Conservation (phyloP, 2,888 invertebrate species). For the Scaptomyza caliginosa region DNA sequence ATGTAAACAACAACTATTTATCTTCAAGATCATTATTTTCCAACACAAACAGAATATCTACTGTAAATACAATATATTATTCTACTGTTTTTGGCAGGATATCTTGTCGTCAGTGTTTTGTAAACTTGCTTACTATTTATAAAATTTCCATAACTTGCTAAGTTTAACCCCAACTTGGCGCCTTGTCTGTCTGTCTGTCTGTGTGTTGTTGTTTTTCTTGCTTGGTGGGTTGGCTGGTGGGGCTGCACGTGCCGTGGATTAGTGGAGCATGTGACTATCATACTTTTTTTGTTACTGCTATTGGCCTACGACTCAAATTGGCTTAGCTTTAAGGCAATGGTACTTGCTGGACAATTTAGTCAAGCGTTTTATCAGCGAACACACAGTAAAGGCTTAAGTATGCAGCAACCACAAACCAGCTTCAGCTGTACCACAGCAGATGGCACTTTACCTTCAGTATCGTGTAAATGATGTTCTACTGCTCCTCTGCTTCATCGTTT, state of each 20-base stretch:
- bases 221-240: conserved; percentile 3
- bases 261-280: conserved; percentile 37
- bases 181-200: conserved; percentile 20
- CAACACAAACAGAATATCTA: too few species aligned
- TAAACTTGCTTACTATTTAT: conserved; percentile 5
- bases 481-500: background rate
- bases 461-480: background rate
- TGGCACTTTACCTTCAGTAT: conserved; percentile 1
- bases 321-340: conserved; percentile 11
- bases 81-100: conserved; percentile 2
- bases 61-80: too few species aligned
- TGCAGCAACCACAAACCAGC: conserved; percentile 4
- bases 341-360: conserved; percentile 19
- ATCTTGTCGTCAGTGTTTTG: background rate
- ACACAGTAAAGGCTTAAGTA: conserved; percentile 50
- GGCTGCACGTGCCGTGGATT: conserved; percentile 62
- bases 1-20: too few species aligned
- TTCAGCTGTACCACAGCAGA: conserved; percentile 10
- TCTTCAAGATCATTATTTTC: too few species aligned
- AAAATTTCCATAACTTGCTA: conserved; percentile 50
- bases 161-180: conserved; percentile 12
- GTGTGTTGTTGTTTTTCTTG: background rate
- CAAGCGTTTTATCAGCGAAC: conserved; percentile 49
- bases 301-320: background rate
- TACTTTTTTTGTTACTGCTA: background rate